Evolutionary conservation across 1,140 invertebrate genomes (phyloP).

Genomic region (Lithobius niger): DNA sequence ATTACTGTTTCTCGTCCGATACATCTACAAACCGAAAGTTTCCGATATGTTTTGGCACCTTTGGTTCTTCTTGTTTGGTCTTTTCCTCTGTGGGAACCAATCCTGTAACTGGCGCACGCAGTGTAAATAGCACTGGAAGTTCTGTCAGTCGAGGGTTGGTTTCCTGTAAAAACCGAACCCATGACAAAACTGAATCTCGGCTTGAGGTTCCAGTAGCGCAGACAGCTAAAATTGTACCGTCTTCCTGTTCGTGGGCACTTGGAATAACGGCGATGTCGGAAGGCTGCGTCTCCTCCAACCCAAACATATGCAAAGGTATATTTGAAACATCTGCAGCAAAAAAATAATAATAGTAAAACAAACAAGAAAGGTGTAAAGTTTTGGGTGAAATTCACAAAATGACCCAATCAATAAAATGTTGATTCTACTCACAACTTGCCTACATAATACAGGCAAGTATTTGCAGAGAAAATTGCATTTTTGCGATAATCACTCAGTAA

Average conservation of each 20-base stretch:
- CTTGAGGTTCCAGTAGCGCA: conserved; percentile 73
- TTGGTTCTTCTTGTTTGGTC: too few relatives aligned
- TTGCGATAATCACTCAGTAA: too few relatives aligned
- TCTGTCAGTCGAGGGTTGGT: conserved; percentile 55
- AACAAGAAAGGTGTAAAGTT: neutral
- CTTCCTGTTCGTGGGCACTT: conserved; percentile 79
- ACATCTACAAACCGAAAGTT: too few relatives aligned
- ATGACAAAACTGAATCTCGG: conserved; percentile 78
- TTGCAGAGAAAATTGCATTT: too few relatives aligned
- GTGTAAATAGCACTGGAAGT: conserved; percentile 65
- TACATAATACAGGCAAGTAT: too few relatives aligned
- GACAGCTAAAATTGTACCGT: conserved; percentile 74
- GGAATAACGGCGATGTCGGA: conserved; percentile 25
- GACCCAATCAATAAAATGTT: too few relatives aligned
- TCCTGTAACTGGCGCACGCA: conserved; percentile 33
- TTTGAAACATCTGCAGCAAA: conserved; percentile 29
- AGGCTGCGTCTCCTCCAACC: conserved; percentile 23
- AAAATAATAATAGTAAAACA: conserved; percentile 12
- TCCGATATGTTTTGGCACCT: too few relatives aligned
- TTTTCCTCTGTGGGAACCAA: too few relatives aligned
- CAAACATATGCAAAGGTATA: conserved; percentile 23
- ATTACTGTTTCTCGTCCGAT: too few relatives aligned
- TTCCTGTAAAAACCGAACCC: conserved; percentile 73
- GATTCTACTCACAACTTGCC: too few relatives aligned
- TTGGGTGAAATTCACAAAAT: too few relatives aligned